Percentiles rank a stretch among this genome's conserved stretches.
Evolutionary conservation across 2,113 vertebrate genomes (phyloP).

Genomic region (Carassius carassius): DNA sequence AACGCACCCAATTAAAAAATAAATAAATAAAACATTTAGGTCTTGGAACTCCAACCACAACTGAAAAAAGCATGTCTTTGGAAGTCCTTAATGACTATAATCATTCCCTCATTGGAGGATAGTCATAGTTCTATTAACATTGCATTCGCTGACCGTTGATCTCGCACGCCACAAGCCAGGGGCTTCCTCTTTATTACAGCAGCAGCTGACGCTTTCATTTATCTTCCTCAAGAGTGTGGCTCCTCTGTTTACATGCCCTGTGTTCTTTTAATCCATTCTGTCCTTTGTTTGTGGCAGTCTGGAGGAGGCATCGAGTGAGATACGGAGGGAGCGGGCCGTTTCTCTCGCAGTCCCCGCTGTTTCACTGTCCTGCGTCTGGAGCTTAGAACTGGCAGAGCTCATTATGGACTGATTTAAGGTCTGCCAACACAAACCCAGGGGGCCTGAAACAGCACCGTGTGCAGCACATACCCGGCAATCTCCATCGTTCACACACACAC

Average conservation of each 20-base stretch:
- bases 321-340: conserved; percentile 21
- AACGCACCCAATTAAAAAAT: not conserved
- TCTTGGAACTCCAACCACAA: not conserved
- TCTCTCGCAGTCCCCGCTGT: conserved; percentile 59
- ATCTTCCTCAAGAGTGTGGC: conserved; percentile 30
- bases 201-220: not conserved
- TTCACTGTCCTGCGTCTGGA: conserved; percentile 64
- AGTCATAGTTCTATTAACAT: conserved; percentile 25
- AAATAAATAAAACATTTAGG: not conserved
- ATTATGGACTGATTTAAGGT: conserved; percentile 73
- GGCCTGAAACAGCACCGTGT: conserved; percentile 51
- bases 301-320: conserved; percentile 21
- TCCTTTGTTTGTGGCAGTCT: conserved; percentile 57
- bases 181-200: conserved; percentile 1
- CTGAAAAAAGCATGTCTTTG: not conserved
- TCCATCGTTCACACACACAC: conserved; percentile 10
- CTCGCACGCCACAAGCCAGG: not conserved
- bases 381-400: conserved; percentile 71
- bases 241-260: conserved; percentile 52
- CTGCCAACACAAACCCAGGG: conserved; percentile 73
- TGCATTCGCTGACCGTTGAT: not conserved
- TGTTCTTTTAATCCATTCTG: conserved; percentile 56
- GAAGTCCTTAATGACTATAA: conserved; percentile 4
- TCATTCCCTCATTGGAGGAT: not conserved
- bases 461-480: not conserved